Conservation (phyloP, 2,888 invertebrate species). For the Cremastinae sp. region DNA sequence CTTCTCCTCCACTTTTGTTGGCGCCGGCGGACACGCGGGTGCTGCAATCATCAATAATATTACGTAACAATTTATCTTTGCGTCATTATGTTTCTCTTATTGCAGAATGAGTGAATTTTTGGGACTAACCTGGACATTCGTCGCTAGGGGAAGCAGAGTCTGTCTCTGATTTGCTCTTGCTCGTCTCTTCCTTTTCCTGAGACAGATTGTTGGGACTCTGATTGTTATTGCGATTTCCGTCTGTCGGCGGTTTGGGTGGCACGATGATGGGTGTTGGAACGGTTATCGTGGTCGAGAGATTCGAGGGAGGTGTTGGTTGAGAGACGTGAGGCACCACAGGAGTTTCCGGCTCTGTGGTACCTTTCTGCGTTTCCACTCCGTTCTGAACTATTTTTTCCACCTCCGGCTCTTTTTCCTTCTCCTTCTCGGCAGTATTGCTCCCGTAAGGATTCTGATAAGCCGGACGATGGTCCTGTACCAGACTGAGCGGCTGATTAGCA, state of each 20-base stretch:
- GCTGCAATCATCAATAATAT: conserved; percentile 57
- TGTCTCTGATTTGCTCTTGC: conserved; percentile 47
- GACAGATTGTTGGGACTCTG: conserved; percentile 69
- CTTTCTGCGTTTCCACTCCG: conserved; percentile 72
- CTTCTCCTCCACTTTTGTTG: conserved; percentile 73
- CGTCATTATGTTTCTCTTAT: too few relatives aligned
- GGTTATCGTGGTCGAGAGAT: neutral
- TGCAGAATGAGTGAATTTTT: neutral
- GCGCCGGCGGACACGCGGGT: conserved; percentile 62
- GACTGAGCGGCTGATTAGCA: conserved; percentile 76
- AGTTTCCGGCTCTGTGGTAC: conserved; percentile 65
- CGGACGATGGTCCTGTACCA: conserved; percentile 79
- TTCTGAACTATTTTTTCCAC: conserved; percentile 74
- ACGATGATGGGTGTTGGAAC: neutral
- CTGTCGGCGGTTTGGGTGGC: conserved; percentile 66
- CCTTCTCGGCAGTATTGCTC: conserved; percentile 63
- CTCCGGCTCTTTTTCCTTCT: conserved; percentile 68
- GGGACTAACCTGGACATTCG: conserved; percentile 67
- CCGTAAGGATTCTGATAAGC: conserved; percentile 73
- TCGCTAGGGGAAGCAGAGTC: conserved; percentile 55
- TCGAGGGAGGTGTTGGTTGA: conserved; percentile 50
- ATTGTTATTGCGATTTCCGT: conserved; percentile 74
- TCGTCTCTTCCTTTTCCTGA: conserved; percentile 62
- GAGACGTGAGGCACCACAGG: conserved; percentile 1
- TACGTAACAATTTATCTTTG: conserved; percentile 9